phyloP scores from a whole-genome alignment of 2,113 vertebrate species.

The Istiophorus platypterus region DNA sequence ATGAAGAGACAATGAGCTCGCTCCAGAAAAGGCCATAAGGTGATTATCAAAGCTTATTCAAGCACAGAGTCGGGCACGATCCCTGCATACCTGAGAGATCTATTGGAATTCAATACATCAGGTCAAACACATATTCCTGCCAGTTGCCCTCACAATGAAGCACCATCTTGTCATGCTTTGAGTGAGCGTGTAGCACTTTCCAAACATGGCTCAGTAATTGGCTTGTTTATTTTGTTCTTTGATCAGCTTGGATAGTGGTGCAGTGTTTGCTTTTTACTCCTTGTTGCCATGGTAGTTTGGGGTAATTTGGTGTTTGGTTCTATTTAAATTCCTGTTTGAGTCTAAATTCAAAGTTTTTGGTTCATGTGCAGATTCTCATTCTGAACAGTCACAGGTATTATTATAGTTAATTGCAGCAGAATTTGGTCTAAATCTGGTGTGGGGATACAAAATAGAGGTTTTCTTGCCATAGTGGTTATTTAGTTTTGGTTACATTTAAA shows the following conservation, averaged over 20 bases:
- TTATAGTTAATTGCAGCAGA: background rate
- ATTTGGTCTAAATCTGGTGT: conserved; percentile 12
- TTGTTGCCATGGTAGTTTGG: conserved; percentile 34
- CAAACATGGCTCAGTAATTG: conserved; percentile 22
- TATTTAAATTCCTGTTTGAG: conserved; percentile 13
- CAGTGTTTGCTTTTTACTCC: conserved; percentile 27
- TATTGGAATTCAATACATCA: conserved; percentile 61
- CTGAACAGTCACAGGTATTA: background rate
- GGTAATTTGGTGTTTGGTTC: conserved; percentile 31
- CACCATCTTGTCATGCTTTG: conserved; percentile 39
- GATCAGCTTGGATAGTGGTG: conserved; percentile 9
- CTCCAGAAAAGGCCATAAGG: conserved; percentile 50
- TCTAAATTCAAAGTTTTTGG: conserved; percentile 15
- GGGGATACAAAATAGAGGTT: background rate
- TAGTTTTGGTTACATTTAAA: background rate
- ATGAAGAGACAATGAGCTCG: conserved; percentile 57
- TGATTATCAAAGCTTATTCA: conserved; percentile 73
- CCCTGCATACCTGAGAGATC: conserved; percentile 51
- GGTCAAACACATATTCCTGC: conserved; percentile 49
- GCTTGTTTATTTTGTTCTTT: conserved; percentile 27
- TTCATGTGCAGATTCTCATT: background rate
- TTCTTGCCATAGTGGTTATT: conserved; percentile 7
- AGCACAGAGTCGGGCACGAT: conserved; percentile 41
- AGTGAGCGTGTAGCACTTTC: background rate
- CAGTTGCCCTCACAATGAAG: conserved; percentile 13